Evolutionary conservation across 2,888 invertebrate genomes (phyloP).

Genomic region (Synergus laeviventris): DNA sequence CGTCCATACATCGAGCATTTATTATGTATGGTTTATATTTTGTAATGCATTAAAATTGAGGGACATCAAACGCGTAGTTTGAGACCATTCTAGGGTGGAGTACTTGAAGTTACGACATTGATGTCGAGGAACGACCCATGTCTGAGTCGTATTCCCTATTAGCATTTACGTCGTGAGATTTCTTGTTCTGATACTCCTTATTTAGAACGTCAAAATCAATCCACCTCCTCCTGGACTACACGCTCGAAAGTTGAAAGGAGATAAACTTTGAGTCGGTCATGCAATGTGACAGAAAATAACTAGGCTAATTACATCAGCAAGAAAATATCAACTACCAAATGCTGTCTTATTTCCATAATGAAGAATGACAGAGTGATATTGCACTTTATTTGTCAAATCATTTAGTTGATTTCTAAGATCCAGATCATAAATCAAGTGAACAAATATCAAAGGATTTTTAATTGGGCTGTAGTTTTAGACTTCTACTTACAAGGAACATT

Average conservation of each 20-base stretch:
- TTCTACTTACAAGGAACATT: too few species aligned
- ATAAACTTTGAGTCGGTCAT: slow-evolving; percentile 25
- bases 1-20: too few species aligned
- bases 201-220: slow-evolving; percentile 57
- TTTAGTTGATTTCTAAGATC: neutral
- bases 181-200: slow-evolving; percentile 54
- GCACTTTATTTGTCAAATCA: neutral
- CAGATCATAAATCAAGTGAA: neutral
- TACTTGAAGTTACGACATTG: neutral
- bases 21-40: neutral
- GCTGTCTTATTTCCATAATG: slow-evolving; percentile 13
- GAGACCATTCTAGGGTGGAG: neutral
- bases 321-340: neutral
- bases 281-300: slow-evolving; percentile 19
- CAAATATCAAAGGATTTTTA: neutral
- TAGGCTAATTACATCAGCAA: neutral
- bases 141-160: slow-evolving; percentile 47
- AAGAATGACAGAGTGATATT: neutral
- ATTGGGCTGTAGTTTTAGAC: too few species aligned
- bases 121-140: neutral
- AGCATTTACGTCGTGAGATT: slow-evolving; percentile 58
- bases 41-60: slow-evolving; percentile 5
- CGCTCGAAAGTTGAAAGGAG: neutral
- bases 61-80: neutral
- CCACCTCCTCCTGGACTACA: slow-evolving; percentile 41